phyloP scores from a whole-genome alignment of 2,113 vertebrate species.

The Oncorhynchus kisutch region DNA sequence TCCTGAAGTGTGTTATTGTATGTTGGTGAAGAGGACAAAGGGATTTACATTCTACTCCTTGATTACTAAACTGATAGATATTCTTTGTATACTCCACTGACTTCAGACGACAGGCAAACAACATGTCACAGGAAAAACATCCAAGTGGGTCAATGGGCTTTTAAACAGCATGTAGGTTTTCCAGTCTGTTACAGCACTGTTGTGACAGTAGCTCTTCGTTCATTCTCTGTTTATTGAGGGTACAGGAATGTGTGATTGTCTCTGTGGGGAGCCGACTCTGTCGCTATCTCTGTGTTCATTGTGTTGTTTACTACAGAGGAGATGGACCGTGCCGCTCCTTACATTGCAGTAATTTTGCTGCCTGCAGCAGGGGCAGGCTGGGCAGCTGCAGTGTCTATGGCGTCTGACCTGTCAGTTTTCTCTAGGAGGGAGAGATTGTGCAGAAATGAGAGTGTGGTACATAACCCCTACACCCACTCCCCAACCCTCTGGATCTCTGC shows the following conservation, averaged over 20 bases:
- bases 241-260: slow-evolving; percentile 1
- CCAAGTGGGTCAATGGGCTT: slow-evolving; percentile 52
- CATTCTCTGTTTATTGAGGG: slow-evolving; percentile 6
- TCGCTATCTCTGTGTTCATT: not conserved
- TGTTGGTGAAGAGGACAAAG: slow-evolving; percentile 36
- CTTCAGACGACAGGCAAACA: slow-evolving; percentile 21
- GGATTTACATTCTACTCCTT: slow-evolving; percentile 60
- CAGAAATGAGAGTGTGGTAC: slow-evolving; percentile 48
- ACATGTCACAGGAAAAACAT: slow-evolving; percentile 43
- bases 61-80: slow-evolving; percentile 50
- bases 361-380: slow-evolving; percentile 6
- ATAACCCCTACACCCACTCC: slow-evolving; percentile 19
- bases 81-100: slow-evolving; percentile 55
- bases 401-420: slow-evolving; percentile 55
- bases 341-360: slow-evolving; percentile 45
- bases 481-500: slow-evolving; percentile 2
- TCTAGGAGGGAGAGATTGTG: slow-evolving; percentile 32
- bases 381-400: slow-evolving; percentile 35
- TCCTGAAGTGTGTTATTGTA: slow-evolving; percentile 50
- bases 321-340: slow-evolving; percentile 28
- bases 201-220: slow-evolving; percentile 24
- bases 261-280: not conserved
- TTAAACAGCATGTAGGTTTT: slow-evolving; percentile 22
- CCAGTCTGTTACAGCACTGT: slow-evolving; percentile 14
- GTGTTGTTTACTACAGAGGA: slow-evolving; percentile 13